These are phyloP conservation scores for Pachycephus smyrnensis DNA, from an alignment of 2,888 invertebrate genomes.

Conservation along the genomic window DNA sequence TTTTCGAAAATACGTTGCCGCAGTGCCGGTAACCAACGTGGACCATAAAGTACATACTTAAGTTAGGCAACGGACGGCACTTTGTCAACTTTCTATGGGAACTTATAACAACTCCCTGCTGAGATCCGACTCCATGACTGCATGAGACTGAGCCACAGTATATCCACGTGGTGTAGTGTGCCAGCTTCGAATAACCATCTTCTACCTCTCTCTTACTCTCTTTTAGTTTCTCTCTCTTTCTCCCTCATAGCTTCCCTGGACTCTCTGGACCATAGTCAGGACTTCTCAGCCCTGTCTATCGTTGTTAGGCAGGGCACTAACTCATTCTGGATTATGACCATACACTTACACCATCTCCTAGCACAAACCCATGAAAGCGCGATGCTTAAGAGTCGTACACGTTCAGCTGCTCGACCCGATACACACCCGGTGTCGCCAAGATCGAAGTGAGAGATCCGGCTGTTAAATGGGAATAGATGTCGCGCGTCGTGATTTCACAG, in stretches of 20 bases:
- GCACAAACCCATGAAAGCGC: conserved; percentile 19
- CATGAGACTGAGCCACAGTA: conserved; percentile 7
- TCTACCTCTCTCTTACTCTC: conserved; percentile 24
- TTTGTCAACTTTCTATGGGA: conserved; percentile 28
- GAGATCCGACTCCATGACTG: conserved; percentile 26
- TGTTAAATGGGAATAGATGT: not conserved
- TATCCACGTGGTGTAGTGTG: conserved; percentile 18
- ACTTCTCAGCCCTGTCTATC: conserved; percentile 22
- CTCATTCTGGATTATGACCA: conserved; percentile 28
- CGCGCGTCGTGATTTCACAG: not conserved
- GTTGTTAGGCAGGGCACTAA: conserved; percentile 27
- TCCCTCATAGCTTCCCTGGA: conserved; percentile 9
- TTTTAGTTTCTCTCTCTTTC: conserved; percentile 17
- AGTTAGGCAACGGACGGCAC: conserved; percentile 27
- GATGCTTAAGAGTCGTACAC: conserved; percentile 13
- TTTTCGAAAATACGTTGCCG: conserved; percentile 25
- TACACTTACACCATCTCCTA: conserved; percentile 13
- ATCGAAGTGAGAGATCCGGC: not conserved
- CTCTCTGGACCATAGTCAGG: conserved; percentile 11
- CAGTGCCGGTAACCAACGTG: conserved; percentile 23
- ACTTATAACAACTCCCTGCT: conserved; percentile 28
- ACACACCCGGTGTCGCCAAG: not conserved
- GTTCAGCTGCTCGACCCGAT: not conserved
- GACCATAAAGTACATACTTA: conserved; percentile 26
- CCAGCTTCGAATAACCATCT: conserved; percentile 12